phyloP scores from a whole-genome alignment of 2,113 vertebrate genomes.

The Vimba vimba region DNA sequence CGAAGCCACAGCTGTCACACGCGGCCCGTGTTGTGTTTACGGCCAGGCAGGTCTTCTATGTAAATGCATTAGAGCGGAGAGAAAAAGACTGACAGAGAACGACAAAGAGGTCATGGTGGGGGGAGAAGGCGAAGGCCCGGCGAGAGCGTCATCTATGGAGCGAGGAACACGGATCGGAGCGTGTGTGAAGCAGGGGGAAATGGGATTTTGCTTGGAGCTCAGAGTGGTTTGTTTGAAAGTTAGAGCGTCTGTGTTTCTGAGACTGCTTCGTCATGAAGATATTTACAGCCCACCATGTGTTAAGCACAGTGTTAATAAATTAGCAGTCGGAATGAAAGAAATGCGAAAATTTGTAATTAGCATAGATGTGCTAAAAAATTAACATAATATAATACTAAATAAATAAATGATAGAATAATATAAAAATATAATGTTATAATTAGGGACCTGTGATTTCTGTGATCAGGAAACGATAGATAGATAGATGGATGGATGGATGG shows the following conservation, averaged over 20 bases:
- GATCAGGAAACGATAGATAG: too few species aligned
- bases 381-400: too few species aligned
- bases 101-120: slow-evolving; percentile 64
- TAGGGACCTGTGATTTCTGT: not conserved
- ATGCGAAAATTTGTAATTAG: not conserved
- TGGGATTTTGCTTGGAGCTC: not conserved
- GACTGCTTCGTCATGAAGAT: not conserved
- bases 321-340: not conserved
- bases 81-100: slow-evolving; percentile 61
- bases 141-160: slow-evolving; percentile 56
- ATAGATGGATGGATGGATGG: too few species aligned
- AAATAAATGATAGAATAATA: too few species aligned
- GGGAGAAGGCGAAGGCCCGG: slow-evolving; percentile 65
- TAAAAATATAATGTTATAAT: not conserved
- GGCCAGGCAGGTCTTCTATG: slow-evolving; percentile 14
- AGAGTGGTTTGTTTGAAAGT: not conserved
- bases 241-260: not conserved
- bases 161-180: slow-evolving; percentile 18
- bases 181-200: not conserved
- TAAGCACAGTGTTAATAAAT: not conserved
- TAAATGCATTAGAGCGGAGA: slow-evolving; percentile 47
- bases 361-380: not conserved
- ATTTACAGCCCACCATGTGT: not conserved
- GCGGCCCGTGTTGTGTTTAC: slow-evolving; percentile 55
- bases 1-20: slow-evolving; percentile 69